These are phyloP conservation scores for Apis cerana DNA, from an alignment of 1,140 invertebrate genomes.

Conservation along the genomic window DNA sequence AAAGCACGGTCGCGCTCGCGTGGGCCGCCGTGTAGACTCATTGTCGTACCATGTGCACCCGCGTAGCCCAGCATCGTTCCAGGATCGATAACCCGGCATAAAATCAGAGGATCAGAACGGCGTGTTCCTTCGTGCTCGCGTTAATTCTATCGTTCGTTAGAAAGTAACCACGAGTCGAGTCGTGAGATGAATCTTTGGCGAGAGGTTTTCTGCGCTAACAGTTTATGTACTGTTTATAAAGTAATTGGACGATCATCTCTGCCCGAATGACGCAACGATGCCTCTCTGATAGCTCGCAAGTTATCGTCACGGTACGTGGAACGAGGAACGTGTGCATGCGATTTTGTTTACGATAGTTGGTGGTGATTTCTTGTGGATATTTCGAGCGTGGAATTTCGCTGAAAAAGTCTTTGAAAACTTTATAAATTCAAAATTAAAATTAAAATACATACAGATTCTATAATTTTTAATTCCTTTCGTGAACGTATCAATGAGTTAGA, in stretches of 20 bases:
- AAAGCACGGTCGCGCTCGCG: slow-evolving; percentile 50
- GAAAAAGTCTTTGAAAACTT: too few species aligned
- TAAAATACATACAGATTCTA: too few species aligned
- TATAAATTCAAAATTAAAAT: too few species aligned
- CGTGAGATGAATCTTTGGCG: slow-evolving; percentile 11
- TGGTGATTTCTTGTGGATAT: too few species aligned
- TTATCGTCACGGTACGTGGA: neutral
- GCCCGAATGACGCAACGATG: slow-evolving; percentile 1
- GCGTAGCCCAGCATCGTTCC: slow-evolving; percentile 43
- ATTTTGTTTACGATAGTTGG: neutral
- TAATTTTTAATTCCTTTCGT: too few species aligned
- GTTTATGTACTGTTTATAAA: slow-evolving; percentile 14
- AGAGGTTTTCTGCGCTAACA: slow-evolving; percentile 3
- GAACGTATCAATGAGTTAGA: neutral
- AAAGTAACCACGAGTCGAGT: slow-evolving; percentile 5
- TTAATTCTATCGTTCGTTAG: slow-evolving; percentile 26
- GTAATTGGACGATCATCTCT: slow-evolving; percentile 30
- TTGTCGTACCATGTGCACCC: slow-evolving; percentile 67
- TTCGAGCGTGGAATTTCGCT: neutral
- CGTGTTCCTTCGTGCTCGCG: slow-evolving; percentile 6
- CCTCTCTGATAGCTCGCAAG: neutral
- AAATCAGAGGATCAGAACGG: neutral
- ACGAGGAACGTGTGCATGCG: neutral
- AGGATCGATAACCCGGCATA: slow-evolving; percentile 39
- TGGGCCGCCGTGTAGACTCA: slow-evolving; percentile 60